Evolutionary conservation across 2,888 invertebrate species (phyloP).

Genomic region (Leptinotarsa rubiginosa): DNA sequence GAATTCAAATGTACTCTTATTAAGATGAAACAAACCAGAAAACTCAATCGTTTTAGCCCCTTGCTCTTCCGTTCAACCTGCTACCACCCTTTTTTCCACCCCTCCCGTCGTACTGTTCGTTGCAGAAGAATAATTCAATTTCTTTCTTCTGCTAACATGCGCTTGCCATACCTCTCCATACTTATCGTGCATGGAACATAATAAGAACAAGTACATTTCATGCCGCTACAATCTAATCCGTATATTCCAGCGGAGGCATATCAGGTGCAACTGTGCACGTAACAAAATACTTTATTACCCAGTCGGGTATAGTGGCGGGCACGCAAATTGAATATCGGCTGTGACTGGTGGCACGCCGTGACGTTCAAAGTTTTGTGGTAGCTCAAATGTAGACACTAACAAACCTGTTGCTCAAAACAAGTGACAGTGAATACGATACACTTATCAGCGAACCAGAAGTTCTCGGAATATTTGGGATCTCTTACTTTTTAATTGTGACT

Average conservation of each 20-base stretch:
- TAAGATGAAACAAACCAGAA: slow-evolving; percentile 1
- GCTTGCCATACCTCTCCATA: slow-evolving; percentile 4
- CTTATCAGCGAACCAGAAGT: no score
- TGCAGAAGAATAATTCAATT: slow-evolving; percentile 1
- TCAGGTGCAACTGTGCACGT: slow-evolving; percentile 42
- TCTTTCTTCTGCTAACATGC: slow-evolving; percentile 1
- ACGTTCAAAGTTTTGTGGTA: not conserved
- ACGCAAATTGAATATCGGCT: slow-evolving; percentile 33
- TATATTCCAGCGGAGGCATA: slow-evolving; percentile 37
- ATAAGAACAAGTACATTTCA: slow-evolving; percentile 21
- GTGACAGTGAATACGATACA: no score
- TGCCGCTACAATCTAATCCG: slow-evolving; percentile 34
- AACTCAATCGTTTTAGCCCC: not conserved
- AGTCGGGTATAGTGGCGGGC: slow-evolving; percentile 23
- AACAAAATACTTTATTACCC: slow-evolving; percentile 42
- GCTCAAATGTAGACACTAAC: no score
- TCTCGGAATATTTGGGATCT: no score
- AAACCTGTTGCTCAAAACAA: no score
- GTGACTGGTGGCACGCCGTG: slow-evolving; percentile 8
- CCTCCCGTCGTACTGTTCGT: not conserved
- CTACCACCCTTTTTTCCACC: not conserved
- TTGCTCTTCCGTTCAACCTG: not conserved
- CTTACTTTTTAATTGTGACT: no score
- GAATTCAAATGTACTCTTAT: not conserved
- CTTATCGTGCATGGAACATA: slow-evolving; percentile 18